Evolutionary conservation across 2,797 vertebrate species (phyloP).

Genomic region (Selene dorsalis): DNA sequence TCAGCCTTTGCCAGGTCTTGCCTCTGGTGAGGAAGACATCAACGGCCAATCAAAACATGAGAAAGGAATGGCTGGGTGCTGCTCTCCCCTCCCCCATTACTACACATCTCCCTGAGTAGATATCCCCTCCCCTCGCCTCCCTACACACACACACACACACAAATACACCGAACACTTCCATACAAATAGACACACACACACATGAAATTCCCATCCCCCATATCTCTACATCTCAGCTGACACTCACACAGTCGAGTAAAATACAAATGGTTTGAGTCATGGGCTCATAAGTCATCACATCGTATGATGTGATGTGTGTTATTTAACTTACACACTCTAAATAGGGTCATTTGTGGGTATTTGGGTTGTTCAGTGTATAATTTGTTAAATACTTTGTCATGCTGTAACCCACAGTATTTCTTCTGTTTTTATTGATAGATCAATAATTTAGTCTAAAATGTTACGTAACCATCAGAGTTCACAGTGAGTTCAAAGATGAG

Average conservation of each 20-base stretch:
- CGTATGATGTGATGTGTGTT: neutral
- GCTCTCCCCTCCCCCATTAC: slow-evolving; percentile 68
- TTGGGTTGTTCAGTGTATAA: neutral
- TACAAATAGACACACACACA: slow-evolving; percentile 2
- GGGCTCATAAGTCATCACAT: slow-evolving; percentile 18
- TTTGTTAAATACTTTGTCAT: neutral
- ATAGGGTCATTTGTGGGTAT: neutral
- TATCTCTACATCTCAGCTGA: slow-evolving; percentile 38
- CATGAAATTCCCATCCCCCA: slow-evolving; percentile 49
- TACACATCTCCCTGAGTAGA: slow-evolving; percentile 57
- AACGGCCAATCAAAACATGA: slow-evolving; percentile 64
- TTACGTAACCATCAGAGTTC: neutral
- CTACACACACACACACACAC: slow-evolving; percentile 10
- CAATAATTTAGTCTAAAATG: neutral
- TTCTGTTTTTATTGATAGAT: neutral
- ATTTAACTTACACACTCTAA: too few relatives aligned
- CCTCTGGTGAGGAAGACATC: slow-evolving; percentile 60
- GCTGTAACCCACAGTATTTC: neutral
- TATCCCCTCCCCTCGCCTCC: slow-evolving; percentile 12
- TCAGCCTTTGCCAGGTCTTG: slow-evolving; percentile 69
- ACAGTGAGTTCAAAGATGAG: slow-evolving; percentile 10
- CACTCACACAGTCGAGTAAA: slow-evolving; percentile 19
- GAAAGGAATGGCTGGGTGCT: slow-evolving; percentile 55
- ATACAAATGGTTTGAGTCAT: slow-evolving; percentile 39
- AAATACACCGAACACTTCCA: slow-evolving; percentile 4